Evolutionary conservation across 2,113 vertebrate genomes (phyloP).

Genomic region (Eubucco bourcierii): DNA sequence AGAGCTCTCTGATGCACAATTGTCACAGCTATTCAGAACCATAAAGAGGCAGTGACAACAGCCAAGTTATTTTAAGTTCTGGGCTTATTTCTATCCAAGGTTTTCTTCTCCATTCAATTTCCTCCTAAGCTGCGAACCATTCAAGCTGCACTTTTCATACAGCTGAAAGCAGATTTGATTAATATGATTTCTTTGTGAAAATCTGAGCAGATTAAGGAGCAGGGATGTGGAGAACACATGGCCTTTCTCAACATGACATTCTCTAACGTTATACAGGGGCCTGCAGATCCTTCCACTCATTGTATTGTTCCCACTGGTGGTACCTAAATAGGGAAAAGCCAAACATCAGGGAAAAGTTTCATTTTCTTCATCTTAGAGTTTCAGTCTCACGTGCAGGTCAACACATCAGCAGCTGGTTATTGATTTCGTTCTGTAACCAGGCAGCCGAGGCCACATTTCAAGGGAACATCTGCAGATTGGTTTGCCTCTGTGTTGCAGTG

Average conservation of each 20-base stretch:
- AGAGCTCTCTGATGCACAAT: conserved; percentile 42
- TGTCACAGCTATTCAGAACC: conserved; percentile 35
- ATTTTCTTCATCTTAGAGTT: conserved; percentile 63
- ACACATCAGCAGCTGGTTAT: conserved; percentile 70
- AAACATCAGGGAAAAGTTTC: conserved; percentile 58
- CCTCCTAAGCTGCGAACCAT: conserved; percentile 73
- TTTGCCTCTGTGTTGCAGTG: conserved; percentile 28
- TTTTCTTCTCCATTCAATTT: conserved; percentile 77
- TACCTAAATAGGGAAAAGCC: conserved; percentile 58
- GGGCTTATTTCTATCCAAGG: conserved; percentile 75
- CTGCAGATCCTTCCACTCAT: conserved; percentile 63
- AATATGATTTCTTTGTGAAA: conserved; percentile 80
- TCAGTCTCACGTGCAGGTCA: conserved; percentile 69
- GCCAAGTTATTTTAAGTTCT: conserved; percentile 70
- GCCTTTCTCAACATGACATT: conserved; percentile 73
- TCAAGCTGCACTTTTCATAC: conserved; percentile 74
- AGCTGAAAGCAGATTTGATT: conserved; percentile 81
- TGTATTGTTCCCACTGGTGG: conserved; percentile 62
- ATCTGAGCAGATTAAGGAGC: conserved; percentile 81
- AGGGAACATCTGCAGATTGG: conserved; percentile 70
- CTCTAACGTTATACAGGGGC: conserved; percentile 46
- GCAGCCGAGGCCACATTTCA: conserved; percentile 71
- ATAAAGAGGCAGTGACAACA: conserved; percentile 56
- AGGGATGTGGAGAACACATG: conserved; percentile 62
- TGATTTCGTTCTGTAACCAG: conserved; percentile 65